Percentiles rank a stretch among this genome's conserved stretches.
Evolutionary conservation across 53 echinoderm and acorn worm genomes (phyloP).

Genomic region (Apostichopus leukothele): DNA sequence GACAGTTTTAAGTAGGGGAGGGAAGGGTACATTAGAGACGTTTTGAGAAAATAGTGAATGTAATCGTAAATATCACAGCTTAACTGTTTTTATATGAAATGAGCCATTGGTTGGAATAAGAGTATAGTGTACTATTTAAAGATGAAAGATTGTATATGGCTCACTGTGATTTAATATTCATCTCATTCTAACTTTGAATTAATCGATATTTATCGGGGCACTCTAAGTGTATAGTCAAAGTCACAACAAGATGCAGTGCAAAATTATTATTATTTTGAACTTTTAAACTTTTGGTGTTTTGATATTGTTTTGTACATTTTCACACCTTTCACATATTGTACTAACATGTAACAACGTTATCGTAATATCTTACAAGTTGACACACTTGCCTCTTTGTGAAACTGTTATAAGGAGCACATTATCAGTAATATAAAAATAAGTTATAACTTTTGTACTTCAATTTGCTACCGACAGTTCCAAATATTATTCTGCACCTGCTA

Average conservation of each 20-base stretch:
- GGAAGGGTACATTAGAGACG: no score
- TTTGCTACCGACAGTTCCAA: not conserved
- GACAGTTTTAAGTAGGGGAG: no score
- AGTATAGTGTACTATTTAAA: no score
- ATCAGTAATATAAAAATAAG: slow-evolving; percentile 18
- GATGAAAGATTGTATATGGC: no score
- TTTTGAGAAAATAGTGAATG: no score
- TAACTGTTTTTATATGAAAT: no score
- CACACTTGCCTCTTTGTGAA: not conserved
- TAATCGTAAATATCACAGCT: no score
- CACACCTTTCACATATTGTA: slow-evolving; percentile 38
- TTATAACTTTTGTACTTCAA: slow-evolving; percentile 17
- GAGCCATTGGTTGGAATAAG: no score
- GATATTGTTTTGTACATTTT: slow-evolving; percentile 46
- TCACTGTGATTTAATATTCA: not conserved
- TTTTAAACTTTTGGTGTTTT: slow-evolving; percentile 43
- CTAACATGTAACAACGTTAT: slow-evolving; percentile 12
- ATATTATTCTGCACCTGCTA: not conserved
- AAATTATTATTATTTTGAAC: not conserved
- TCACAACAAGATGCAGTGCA: slow-evolving; percentile 28
- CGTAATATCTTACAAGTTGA: not conserved
- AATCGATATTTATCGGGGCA: not conserved
- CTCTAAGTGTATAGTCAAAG: not conserved
- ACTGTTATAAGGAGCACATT: slow-evolving; percentile 24
- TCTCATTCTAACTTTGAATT: not conserved